Percentiles rank a stretch among this genome's conserved stretches.
phyloP scores from a whole-genome alignment of 2,888 invertebrate genomes.

The Dexiosoma caninum region DNA sequence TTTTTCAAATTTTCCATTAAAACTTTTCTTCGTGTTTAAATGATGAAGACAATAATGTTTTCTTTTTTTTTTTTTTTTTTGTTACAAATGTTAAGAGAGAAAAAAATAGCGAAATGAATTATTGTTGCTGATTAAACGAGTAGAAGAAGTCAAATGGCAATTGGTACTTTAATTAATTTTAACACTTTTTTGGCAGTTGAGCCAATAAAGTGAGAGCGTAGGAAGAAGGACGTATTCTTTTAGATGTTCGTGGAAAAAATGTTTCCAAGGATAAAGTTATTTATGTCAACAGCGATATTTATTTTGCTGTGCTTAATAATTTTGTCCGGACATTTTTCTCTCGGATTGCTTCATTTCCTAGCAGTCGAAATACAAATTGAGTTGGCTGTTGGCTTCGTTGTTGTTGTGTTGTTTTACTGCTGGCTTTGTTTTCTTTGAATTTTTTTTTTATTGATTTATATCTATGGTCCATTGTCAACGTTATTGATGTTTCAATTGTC shows the following conservation, averaged over 20 bases:
- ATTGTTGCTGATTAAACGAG: constrained; percentile 10
- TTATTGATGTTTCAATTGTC: constrained; percentile 46
- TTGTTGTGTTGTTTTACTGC: neutral
- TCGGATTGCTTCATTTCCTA: neutral
- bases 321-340: neutral
- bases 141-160: constrained; percentile 35
- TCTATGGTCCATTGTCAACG: constrained; percentile 6
- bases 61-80: no score
- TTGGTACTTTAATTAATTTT: constrained; percentile 43
- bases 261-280: neutral
- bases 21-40: neutral
- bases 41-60: neutral
- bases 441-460: neutral
- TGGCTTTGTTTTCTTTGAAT: neutral
- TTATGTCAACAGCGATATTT: neutral
- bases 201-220: neutral
- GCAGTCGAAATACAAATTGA: constrained; percentile 32
- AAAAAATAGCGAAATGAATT: constrained; percentile 25
- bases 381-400: constrained; percentile 10
- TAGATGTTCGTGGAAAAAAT: no score
- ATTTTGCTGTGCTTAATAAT: neutral
- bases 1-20: neutral
- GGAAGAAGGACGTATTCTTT: no score
- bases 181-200: constrained; percentile 18
- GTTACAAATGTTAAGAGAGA: no score